Percentiles rank a stretch among this genome's conserved stretches.
Conservation (phyloP, 2,797 vertebrate species). For the Silurus lanzhouensis region DNA sequence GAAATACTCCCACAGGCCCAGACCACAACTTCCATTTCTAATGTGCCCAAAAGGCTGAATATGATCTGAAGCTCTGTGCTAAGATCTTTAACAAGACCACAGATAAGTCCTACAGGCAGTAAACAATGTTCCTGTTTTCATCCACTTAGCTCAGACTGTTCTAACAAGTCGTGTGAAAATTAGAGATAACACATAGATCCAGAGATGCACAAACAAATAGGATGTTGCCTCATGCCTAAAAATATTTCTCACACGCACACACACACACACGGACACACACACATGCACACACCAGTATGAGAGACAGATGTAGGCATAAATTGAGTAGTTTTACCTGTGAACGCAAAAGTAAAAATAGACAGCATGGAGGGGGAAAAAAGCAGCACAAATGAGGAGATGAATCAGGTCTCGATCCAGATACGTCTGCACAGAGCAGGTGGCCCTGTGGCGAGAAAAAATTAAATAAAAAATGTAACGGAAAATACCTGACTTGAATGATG, state of each 20-base stretch:
- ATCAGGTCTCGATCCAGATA: not conserved
- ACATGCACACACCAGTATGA: not conserved
- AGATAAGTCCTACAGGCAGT: constrained; percentile 37
- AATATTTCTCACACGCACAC: not conserved
- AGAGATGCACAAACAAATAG: not conserved
- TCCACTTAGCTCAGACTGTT: constrained; percentile 26
- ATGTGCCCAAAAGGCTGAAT: constrained; percentile 32
- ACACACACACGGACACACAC: not conserved
- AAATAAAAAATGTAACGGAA: not conserved
- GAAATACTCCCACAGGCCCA: not conserved
- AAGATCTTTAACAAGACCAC: constrained; percentile 41
- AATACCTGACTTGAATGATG: not conserved
- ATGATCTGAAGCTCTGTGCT: constrained; percentile 37
- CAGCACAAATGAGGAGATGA: not conserved
- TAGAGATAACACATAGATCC: not conserved
- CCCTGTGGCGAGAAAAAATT: not conserved
- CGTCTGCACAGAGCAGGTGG: not conserved
- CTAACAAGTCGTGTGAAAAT: constrained; percentile 12
- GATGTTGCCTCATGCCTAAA: not conserved
- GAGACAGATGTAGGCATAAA: constrained; percentile 2
- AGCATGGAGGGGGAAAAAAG: not conserved
- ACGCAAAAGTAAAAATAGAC: not conserved
- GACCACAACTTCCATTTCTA: constrained; percentile 1
- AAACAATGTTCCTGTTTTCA: constrained; percentile 35
- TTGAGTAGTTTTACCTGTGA: not conserved